These are phyloP conservation scores for Phrynosoma blainvillii DNA, from an alignment of 2,113 vertebrate species.

Conservation along the genomic window DNA sequence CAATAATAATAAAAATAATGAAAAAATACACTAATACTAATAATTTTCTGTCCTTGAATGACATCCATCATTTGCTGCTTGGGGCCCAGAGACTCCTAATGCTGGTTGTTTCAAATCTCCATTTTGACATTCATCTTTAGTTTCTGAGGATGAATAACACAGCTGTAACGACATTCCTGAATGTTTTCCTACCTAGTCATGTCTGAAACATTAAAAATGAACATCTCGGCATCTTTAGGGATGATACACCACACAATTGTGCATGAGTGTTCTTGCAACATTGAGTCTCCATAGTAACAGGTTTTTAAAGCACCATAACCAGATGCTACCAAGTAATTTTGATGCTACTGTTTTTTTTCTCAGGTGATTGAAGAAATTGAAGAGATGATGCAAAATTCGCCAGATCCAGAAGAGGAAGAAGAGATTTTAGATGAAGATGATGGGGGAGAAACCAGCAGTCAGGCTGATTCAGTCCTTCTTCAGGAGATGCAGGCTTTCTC, in stretches of 20 bases:
- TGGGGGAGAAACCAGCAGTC: constrained; percentile 77
- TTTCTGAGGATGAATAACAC: neutral
- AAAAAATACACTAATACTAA: too few species aligned
- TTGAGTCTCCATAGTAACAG: neutral
- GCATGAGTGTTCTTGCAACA: neutral
- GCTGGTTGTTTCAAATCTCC: neutral
- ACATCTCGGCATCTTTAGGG: too few species aligned
- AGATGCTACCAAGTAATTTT: neutral
- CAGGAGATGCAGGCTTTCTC: constrained; percentile 89
- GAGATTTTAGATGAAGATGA: constrained; percentile 86
- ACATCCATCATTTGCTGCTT: too few species aligned
- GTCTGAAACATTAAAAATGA: neutral
- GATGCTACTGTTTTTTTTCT: neutral
- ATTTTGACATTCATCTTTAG: neutral
- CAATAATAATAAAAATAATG: too few species aligned
- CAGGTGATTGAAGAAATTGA: constrained; percentile 95
- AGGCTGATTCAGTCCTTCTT: constrained; percentile 83
- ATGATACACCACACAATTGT: neutral
- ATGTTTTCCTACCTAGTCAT: neutral
- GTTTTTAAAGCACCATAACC: neutral
- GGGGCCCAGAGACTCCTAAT: too few species aligned
- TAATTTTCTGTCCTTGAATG: too few species aligned
- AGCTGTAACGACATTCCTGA: neutral
- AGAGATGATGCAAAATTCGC: constrained; percentile 96
- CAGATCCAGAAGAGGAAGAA: constrained; percentile 88